A percentile compares a stretch with the other conserved stretches of the same genome.
Conservation (phyloP, 1,140 invertebrate species). For the Ylistrum balloti region DNA sequence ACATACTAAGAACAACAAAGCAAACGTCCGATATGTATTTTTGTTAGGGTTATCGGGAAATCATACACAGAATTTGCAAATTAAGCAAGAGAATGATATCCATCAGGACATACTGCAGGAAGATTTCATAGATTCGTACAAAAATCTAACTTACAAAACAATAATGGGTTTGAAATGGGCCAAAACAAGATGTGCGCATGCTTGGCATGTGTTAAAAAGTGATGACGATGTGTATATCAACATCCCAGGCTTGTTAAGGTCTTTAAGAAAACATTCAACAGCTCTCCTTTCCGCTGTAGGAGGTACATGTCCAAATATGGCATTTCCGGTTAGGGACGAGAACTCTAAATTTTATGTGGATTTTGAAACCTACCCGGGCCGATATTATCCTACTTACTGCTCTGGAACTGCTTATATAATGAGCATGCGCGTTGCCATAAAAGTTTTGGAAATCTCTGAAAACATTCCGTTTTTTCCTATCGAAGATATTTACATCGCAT, state of each 20-base stretch:
- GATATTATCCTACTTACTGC: constrained; percentile 82
- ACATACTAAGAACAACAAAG: constrained; percentile 61
- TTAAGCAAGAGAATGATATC: constrained; percentile 84
- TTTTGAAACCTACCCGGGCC: constrained; percentile 74
- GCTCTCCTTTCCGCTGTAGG: constrained; percentile 26
- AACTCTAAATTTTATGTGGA: constrained; percentile 81
- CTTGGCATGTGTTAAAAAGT: constrained; percentile 82
- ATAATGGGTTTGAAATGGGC: constrained; percentile 92
- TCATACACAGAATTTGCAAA: background rate
- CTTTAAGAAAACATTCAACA: background rate
- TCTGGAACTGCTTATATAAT: constrained; percentile 81
- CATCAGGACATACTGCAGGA: constrained; percentile 90
- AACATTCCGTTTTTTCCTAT: constrained; percentile 78
- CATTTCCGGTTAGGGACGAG: constrained; percentile 66
- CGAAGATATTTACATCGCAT: constrained; percentile 80
- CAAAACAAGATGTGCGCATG: constrained; percentile 86
- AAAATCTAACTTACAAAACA: constrained; percentile 93
- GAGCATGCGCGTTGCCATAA: constrained; percentile 74
- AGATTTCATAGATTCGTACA: constrained; percentile 90
- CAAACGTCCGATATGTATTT: constrained; percentile 61
- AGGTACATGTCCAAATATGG: constrained; percentile 42
- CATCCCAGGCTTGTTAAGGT: constrained; percentile 63
- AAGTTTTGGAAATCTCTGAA: constrained; percentile 72
- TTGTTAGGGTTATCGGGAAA: constrained; percentile 54
- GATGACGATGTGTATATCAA: constrained; percentile 85